Percentiles rank a stretch among this genome's conserved stretches.
These are phyloP conservation scores for Rhinichthys osculus DNA, from an alignment of 2,797 vertebrate genomes.

Conservation along the genomic window DNA sequence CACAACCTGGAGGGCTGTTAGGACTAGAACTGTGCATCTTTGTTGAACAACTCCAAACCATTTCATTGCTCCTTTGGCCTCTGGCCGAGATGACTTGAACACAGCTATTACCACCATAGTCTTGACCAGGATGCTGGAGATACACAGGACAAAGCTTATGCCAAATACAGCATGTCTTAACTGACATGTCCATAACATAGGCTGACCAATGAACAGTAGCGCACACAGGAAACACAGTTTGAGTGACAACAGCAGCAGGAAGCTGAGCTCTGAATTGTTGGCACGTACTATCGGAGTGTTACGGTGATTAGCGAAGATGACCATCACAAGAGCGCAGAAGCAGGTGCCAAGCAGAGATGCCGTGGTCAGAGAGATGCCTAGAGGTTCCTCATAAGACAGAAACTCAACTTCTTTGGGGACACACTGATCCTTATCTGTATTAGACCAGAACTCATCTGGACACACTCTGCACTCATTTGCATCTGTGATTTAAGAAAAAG, in stretches of 20 bases:
- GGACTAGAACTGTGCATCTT: constrained; percentile 1
- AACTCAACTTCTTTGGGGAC: neutral
- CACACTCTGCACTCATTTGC: neutral
- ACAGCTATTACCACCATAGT: neutral
- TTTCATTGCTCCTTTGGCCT: neutral
- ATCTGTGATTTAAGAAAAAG: neutral
- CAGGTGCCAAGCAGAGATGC: constrained; percentile 54
- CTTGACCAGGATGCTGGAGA: neutral
- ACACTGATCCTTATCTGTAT: neutral
- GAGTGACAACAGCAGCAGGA: constrained; percentile 56
- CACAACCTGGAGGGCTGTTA: constrained; percentile 2
- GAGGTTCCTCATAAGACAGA: constrained; percentile 3
- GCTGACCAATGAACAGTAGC: constrained; percentile 75
- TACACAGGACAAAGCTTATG: constrained; percentile 56
- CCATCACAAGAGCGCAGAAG: constrained; percentile 3
- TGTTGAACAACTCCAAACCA: constrained; percentile 57
- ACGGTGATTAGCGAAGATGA: neutral
- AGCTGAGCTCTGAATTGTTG: constrained; percentile 22
- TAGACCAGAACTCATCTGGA: constrained; percentile 21
- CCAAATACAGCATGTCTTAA: constrained; percentile 50
- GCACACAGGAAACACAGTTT: constrained; percentile 59
- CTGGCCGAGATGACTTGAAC: constrained; percentile 28
- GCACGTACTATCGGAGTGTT: constrained; percentile 9
- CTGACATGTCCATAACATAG: constrained; percentile 23
- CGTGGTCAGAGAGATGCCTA: constrained; percentile 66